Percentiles rank a stretch among this genome's conserved stretches.
Conservation (phyloP, 2,797 vertebrate species). For the Gadopsis marmoratus region DNA sequence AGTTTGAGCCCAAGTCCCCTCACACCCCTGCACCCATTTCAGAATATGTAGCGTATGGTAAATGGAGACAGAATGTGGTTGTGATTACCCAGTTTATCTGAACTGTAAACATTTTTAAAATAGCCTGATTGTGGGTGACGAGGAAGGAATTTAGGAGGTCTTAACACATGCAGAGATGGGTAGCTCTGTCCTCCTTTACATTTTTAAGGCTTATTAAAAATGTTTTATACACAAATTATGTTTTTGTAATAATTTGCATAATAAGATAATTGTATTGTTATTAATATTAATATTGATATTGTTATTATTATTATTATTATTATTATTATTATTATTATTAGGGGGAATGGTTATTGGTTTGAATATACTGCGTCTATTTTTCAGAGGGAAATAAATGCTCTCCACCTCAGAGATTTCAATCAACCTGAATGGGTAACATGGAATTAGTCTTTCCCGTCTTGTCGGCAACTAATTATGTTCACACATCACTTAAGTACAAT, state of each 20-base stretch:
- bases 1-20: conserved; percentile 40
- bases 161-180: conserved; percentile 39
- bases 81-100: conserved; percentile 80
- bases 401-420: conserved; percentile 70
- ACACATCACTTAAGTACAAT: conserved; percentile 69
- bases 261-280: not conserved
- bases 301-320: conserved; percentile 14
- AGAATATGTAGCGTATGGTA: conserved; percentile 39
- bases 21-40: conserved; percentile 5
- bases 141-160: conserved; percentile 48
- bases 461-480: conserved; percentile 75
- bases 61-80: conserved; percentile 70
- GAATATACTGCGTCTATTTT: conserved; percentile 25
- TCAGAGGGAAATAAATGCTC: conserved; percentile 47
- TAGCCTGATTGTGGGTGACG: conserved; percentile 71
- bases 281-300: conserved; percentile 3
- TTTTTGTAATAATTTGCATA: not conserved
- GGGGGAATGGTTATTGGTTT: not conserved
- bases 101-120: conserved; percentile 76
- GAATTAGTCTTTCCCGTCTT: conserved; percentile 69
- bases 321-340: conserved; percentile 12
- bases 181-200: conserved; percentile 28
- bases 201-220: not conserved
- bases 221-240: not conserved
- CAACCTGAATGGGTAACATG: conserved; percentile 55